Base-by-base conservation (phyloP, 35 echinoderm and acorn worm genomes). In the Chiridota heheva region DNA sequence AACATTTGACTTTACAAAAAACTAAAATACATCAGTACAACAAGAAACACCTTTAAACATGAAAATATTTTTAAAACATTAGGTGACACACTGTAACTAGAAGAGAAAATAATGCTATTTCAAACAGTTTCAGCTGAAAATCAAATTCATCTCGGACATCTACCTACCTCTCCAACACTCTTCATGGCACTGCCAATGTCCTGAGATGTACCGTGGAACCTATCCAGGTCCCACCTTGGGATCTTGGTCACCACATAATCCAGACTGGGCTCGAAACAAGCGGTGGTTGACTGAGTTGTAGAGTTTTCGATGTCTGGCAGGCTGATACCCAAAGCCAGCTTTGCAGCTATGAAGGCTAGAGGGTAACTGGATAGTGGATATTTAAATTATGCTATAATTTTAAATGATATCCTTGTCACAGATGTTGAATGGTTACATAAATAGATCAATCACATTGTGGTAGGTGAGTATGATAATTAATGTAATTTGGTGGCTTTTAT, bases 241-340 rank as follows among this genome's bases (percentile, higher is more conserved):
- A 98, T 98, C 74, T 98, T 98, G 24, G 95, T 98, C 5, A 98
- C 95, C 40, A 91, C 89, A 77, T 98, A 98, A 42, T 98, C 95
- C 32, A 91, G 74, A 59, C 95, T 98, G 15, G 95, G 95, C 56
- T 98, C 95, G 82, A 98, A 98, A 75, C 95, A 98, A 6, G 89
- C 89, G 25, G 95, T 98, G 65, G 95, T 98, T 1, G 95, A 88
- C 64, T 88, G 56, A 22, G 95, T 98, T 44, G 95, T 98, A 31
- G 89, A 80, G 75, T 98, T 98, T 58, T 61, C 84, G 28, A 98
- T 98, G 30, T 98, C 89, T 28, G 95, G 95, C 0, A 98, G 81
- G 10, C 48, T 58, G 16, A 98, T 89, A 7, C 95, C 95, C 1
- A 98, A 63, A 12, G 84, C 95, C 58, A 98, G 78, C 75, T 98